A percentile compares a stretch with the other conserved stretches of the same genome.
phyloP scores from a whole-genome alignment of 2,888 invertebrate genomes.

The Nineta flava region DNA sequence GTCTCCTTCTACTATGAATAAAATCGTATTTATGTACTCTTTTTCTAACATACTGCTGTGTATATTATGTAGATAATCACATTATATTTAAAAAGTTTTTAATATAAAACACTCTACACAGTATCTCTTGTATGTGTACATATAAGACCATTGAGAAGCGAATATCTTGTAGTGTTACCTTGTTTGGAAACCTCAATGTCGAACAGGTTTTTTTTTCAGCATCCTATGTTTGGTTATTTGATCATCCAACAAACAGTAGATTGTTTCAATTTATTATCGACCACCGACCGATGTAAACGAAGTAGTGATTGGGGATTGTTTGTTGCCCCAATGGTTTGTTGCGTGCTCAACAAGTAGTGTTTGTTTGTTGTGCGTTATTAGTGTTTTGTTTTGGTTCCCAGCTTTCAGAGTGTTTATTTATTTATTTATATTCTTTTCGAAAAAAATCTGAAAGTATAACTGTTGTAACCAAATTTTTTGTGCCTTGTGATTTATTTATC shows the following conservation, averaged over 20 bases:
- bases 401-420: slow-evolving; percentile 1
- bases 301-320: neutral
- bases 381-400: slow-evolving; percentile 1
- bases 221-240: neutral
- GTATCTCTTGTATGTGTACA: neutral
- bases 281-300: neutral
- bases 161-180: slow-evolving; percentile 1
- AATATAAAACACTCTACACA: neutral
- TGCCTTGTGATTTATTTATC: neutral
- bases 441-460: neutral
- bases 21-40: no score
- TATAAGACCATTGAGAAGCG: slow-evolving; percentile 4
- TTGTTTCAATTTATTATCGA: neutral
- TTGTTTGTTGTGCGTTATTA: neutral
- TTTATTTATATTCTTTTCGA: no score
- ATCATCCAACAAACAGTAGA: neutral
- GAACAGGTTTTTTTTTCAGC: slow-evolving; percentile 4
- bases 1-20: no score
- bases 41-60: no score
- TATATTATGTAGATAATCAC: no score
- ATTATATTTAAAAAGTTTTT: neutral
- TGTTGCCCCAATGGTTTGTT: no score
- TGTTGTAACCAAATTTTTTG: neutral
- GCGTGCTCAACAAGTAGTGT: no score
- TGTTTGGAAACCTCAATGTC: slow-evolving; percentile 7